Evolutionary conservation across 1,140 invertebrate genomes (phyloP).

Genomic region (Streblospio benedicti): DNA sequence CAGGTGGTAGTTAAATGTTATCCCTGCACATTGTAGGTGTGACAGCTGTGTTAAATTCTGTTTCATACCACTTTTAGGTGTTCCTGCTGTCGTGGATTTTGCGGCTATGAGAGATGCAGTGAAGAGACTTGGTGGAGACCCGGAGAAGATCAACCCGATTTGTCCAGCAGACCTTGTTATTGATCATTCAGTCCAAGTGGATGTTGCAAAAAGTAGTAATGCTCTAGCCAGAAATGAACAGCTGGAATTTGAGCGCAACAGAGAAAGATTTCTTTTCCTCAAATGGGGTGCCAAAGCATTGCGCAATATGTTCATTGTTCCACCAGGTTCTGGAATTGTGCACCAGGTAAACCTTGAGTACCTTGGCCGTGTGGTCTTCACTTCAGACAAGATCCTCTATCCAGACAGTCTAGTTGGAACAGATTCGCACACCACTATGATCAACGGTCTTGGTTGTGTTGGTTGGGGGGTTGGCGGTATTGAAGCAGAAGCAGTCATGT

Average conservation of each 20-base stretch:
- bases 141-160: conserved; percentile 89
- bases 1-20: neutral
- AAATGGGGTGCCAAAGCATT: conserved; percentile 97
- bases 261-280: conserved; percentile 88
- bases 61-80: too few species aligned
- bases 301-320: conserved; percentile 92
- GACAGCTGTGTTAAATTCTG: too few species aligned
- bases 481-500: conserved; percentile 58
- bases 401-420: conserved; percentile 97
- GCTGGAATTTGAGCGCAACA: conserved; percentile 91
- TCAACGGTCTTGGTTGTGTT: conserved; percentile 74
- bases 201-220: conserved; percentile 79
- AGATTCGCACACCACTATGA: conserved; percentile 98
- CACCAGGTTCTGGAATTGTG: conserved; percentile 94
- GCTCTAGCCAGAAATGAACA: conserved; percentile 88
- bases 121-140: conserved; percentile 72
- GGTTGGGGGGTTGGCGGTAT: conserved; percentile 62
- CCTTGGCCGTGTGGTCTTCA: conserved; percentile 88
- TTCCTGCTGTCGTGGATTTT: conserved; percentile 96
- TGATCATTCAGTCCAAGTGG: conserved; percentile 96
- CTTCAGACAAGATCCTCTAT: conserved; percentile 60
- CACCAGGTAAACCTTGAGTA: conserved; percentile 98
- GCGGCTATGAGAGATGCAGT: conserved; percentile 97
- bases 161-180: conserved; percentile 96
- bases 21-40: neutral